Evolutionary conservation across 2,797 vertebrate species (phyloP).

Genomic region (Rachycentron canadum): DNA sequence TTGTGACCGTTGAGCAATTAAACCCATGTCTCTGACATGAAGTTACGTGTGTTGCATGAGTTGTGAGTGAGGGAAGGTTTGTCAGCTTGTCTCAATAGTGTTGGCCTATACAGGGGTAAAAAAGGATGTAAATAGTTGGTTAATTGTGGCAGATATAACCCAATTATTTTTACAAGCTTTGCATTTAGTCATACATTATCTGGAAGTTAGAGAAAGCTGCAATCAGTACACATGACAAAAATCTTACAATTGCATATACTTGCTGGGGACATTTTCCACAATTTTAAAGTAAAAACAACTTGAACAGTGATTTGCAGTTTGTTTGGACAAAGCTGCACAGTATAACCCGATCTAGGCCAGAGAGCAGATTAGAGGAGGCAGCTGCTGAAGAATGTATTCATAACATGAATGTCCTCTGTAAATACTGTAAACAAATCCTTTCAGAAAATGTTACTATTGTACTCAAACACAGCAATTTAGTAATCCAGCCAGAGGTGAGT

Average conservation of each 20-base stretch:
- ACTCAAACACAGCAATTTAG: constrained; percentile 12
- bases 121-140: too few species aligned
- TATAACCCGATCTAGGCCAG: constrained; percentile 62
- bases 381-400: constrained; percentile 78
- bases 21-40: constrained; percentile 44
- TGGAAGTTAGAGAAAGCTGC: background rate
- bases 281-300: constrained; percentile 17
- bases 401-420: constrained; percentile 69
- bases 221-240: background rate
- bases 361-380: constrained; percentile 75
- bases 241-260: background rate
- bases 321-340: constrained; percentile 69
- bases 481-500: background rate
- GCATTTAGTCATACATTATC: background rate
- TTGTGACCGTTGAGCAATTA: constrained; percentile 73
- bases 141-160: background rate
- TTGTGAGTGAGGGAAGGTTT: background rate
- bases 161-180: background rate
- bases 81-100: background rate
- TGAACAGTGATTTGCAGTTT: constrained; percentile 42
- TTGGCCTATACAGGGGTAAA: background rate
- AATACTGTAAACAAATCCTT: constrained; percentile 56
- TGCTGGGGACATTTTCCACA: constrained; percentile 1
- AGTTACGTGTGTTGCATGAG: constrained; percentile 14
- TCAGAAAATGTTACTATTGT: constrained; percentile 45